Evolutionary conservation across 2,797 vertebrate genomes (phyloP).

Genomic region (Synaphobranchus kaupii): DNA sequence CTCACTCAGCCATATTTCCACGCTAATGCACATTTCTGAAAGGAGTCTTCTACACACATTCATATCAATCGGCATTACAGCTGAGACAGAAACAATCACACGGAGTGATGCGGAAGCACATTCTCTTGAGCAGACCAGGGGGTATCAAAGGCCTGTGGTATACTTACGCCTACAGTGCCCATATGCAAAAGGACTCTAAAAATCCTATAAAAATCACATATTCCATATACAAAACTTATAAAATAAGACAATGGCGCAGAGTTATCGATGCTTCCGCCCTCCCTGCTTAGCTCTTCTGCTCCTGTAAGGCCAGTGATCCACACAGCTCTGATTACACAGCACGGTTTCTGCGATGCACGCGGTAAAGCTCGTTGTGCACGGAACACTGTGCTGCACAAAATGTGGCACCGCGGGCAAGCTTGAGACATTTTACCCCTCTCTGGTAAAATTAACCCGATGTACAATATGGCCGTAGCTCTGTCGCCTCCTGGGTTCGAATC

Average conservation of each 20-base stretch:
- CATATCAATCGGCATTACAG: neutral
- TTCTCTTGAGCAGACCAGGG: neutral
- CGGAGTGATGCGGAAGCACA: neutral
- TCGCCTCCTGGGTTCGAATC: no score
- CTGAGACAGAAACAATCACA: neutral
- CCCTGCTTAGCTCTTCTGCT: neutral
- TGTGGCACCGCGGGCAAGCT: neutral
- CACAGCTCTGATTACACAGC: constrained; percentile 2
- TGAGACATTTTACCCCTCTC: neutral
- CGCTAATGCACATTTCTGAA: neutral
- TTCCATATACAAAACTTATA: no score
- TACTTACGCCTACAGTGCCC: neutral
- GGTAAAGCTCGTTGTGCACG: neutral
- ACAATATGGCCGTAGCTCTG: neutral
- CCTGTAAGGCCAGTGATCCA: neutral
- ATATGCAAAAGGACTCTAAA: no score
- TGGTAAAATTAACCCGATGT: neutral
- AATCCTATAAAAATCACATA: no score
- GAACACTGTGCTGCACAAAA: neutral
- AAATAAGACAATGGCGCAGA: neutral
- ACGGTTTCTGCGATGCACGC: neutral
- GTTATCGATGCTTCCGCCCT: neutral
- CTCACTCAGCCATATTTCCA: neutral
- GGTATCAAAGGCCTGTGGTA: neutral
- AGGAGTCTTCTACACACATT: neutral